phyloP scores from a whole-genome alignment of 1,140 invertebrate species.

The Plectrocnemia conspersa region DNA sequence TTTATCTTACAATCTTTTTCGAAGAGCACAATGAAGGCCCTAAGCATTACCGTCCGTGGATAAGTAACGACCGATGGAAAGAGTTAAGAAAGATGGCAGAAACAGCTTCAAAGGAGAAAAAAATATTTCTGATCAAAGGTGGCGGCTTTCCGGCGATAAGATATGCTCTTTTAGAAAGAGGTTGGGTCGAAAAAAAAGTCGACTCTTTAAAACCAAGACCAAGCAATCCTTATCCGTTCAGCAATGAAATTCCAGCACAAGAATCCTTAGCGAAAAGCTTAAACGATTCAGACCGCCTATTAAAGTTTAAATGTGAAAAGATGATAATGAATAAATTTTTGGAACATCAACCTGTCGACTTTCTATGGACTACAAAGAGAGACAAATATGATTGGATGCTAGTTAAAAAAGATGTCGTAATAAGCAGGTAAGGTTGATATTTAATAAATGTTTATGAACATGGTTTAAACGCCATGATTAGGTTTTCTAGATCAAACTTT shows the following conservation, averaged over 20 bases:
- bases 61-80: slow-evolving; percentile 48
- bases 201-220: slow-evolving; percentile 49
- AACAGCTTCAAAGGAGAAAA: slow-evolving; percentile 46
- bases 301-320: slow-evolving; percentile 53
- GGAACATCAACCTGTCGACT: slow-evolving; percentile 70
- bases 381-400: slow-evolving; percentile 65
- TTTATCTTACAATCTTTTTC: too few relatives aligned
- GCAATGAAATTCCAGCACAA: slow-evolving; percentile 7
- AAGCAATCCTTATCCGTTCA: slow-evolving; percentile 36
- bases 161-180: slow-evolving; percentile 53
- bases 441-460: background rate
- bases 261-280: slow-evolving; percentile 36
- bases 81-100: slow-evolving; percentile 50
- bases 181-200: slow-evolving; percentile 63
- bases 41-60: slow-evolving; percentile 47
- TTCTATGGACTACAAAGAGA: slow-evolving; percentile 82
- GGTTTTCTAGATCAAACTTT: slow-evolving; percentile 78
- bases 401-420: slow-evolving; percentile 50
- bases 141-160: slow-evolving; percentile 52
- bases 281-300: slow-evolving; percentile 41
- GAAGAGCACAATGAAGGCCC: slow-evolving; percentile 35
- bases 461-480: slow-evolving; percentile 24
- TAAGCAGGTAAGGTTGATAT: slow-evolving; percentile 49
- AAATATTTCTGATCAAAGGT: slow-evolving; percentile 51
- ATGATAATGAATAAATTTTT: slow-evolving; percentile 62